Base-by-base conservation (phyloP, 2,797 vertebrate genomes). In the Falco naumanni region DNA sequence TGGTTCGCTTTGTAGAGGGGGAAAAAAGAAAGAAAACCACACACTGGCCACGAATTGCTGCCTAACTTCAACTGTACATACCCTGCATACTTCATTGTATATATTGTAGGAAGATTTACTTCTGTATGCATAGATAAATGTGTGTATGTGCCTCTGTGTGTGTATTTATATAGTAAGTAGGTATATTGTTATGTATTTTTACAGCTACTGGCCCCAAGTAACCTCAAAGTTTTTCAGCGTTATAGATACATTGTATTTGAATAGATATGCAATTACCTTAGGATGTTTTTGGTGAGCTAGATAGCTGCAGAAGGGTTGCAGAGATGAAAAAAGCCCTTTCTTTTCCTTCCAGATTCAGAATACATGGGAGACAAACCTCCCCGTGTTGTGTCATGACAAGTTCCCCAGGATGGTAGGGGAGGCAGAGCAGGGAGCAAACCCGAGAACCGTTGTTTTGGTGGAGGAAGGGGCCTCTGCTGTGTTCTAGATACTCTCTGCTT, bases 21-120 rank as follows among this genome's bases (percentile, higher is more conserved):
- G 3, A 50, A 92, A 94, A 95, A 74, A 84, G 7, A 20, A 96
- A 95, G 87, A 89, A 96, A 95, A 61, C 57, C 47, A 39, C 47
- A 33, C 87, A 74, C 2, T 94, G 89, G 93, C 93, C 91, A 90
- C 91, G 96, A 96, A 97, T 80, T 89, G 80, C 75, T 96, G 93
- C 81, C 79, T 91, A 76, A 83, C 87, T 96, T 59, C 72, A 87
- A 14, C 28, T 54, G 25, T 11, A 50, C 33, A 2, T n/a, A 50
- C 21, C 66, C 34, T 18, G 71, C n/a, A 16, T 26, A 29, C 26
- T 48, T 70, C 39, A 14, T 1, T 64, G 69, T 64, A 8, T 66
- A 7, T 29, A 26, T 0, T 34, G 16, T 16, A 59, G 74, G 74
- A 72, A 54, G 39, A 43, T 13, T 28, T 43, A 72, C 47, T 61